Percentiles rank a stretch among this genome's conserved stretches.
Evolutionary conservation across 37 sponge, comb jelly and placozoan species (phyloP).

Genomic region (Agelas oroides): DNA sequence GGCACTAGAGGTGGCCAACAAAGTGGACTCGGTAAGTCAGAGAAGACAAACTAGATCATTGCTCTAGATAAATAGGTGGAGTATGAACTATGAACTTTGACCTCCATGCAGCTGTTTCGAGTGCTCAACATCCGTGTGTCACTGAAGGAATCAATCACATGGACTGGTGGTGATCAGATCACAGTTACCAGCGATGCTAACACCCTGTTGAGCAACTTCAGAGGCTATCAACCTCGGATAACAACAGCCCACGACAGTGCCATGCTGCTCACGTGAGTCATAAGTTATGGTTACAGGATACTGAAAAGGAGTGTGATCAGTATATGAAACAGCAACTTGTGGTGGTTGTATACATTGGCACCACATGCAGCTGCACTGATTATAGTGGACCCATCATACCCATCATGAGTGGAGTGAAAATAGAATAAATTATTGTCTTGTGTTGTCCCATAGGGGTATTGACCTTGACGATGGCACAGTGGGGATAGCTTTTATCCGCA

Average conservation of each 20-base stretch:
- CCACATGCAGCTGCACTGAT: too few species aligned
- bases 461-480: constrained; percentile 34
- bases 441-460: constrained; percentile 22
- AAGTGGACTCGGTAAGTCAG: constrained; percentile 43
- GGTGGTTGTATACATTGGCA: too few species aligned
- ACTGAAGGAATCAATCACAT: constrained; percentile 37
- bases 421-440: too few species aligned
- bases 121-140: constrained; percentile 37
- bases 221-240: background rate
- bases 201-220: constrained; percentile 36
- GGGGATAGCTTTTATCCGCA: constrained; percentile 55
- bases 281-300: too few species aligned
- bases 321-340: too few species aligned
- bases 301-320: too few species aligned
- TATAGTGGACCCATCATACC: too few species aligned
- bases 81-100: too few species aligned
- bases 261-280: constrained; percentile 60
- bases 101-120: constrained; percentile 7
- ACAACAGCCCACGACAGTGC: constrained; percentile 22
- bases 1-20: constrained; percentile 31
- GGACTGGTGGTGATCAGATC: constrained; percentile 30
- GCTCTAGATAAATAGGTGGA: too few species aligned
- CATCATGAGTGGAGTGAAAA: too few species aligned
- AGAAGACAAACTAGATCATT: background rate
- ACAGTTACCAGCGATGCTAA: background rate